Evolutionary conservation across 2,113 vertebrate species (phyloP), one percentile per base, ranked within the genome.

Genomic region (Phyllopteryx taeniolatus): DNA sequence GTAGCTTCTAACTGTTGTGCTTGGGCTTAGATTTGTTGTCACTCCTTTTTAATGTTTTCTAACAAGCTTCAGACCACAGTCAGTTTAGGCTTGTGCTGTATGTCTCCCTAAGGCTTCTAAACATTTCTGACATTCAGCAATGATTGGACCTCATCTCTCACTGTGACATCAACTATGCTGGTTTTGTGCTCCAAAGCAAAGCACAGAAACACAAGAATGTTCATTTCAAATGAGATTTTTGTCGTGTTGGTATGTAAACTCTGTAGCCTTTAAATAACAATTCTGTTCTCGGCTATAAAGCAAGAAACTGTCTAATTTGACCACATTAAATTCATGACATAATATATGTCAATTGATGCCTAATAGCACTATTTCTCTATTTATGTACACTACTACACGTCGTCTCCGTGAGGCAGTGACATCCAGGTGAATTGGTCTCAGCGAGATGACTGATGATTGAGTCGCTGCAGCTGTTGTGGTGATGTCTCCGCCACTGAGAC

Each of bases 301-400:
- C 2, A 4, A 2, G 53, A 56, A 0, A 11, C 20, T 51, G 49
- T 65, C 31, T 47, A 71, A 74, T 71, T 57, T 65, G 66, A 67
- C 61, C 62, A 66, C 73, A 46, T 78, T 49, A 70, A 70, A 72
- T 71, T 70, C 68, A 77, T 77, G 66, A 79, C 72, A 56, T 61
- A 54, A 53, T 44, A 74, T 60, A 11, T 27, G 20, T 56, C n/a
- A 10, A n/a, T 22, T 46, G 12, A 12, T 46, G 44, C 54, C 9
- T 22, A 56, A 56, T 56, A 19, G n/a, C 44, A 46, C 12, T 5
- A 17, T 19, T 20, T 51, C 3, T 46, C 2, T 46, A 11, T 12
- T 46, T 46, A 46, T 46, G 10, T 46, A 13, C 44, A 46, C 44
- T 46, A 46, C 44, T 13, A 39, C 35, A 39, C 35, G 6, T 39